Percentiles rank a stretch among this genome's conserved stretches.
phyloP scores from a whole-genome alignment of 2,888 invertebrate genomes.

The Luperina testacea region DNA sequence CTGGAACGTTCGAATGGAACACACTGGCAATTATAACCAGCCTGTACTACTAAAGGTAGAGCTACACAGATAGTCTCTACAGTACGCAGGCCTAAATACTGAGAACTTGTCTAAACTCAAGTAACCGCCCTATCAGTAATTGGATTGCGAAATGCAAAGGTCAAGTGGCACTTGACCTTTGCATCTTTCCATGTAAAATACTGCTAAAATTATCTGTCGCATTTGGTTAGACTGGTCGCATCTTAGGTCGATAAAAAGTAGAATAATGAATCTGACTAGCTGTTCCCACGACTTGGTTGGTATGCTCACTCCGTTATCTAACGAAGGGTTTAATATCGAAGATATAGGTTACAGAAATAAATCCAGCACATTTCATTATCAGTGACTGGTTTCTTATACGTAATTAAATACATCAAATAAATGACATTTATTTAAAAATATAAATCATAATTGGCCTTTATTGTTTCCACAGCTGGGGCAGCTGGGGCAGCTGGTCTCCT shows the following conservation, averaged over 20 bases:
- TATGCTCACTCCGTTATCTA: too few relatives aligned
- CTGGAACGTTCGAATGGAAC: too few relatives aligned
- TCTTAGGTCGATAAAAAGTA: not conserved
- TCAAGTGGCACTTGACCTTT: constrained; percentile 6
- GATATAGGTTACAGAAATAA: not conserved
- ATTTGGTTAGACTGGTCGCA: constrained; percentile 1
- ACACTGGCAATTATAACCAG: too few relatives aligned
- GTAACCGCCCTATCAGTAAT: constrained; percentile 26
- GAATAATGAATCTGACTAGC: not conserved
- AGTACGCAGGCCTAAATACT: not conserved
- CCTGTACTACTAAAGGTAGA: too few relatives aligned
- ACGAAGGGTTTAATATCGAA: not conserved
- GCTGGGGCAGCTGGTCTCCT: not conserved
- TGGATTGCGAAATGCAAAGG: constrained; percentile 23
- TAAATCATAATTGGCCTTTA: not conserved
- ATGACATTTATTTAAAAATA: not conserved
- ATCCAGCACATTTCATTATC: not conserved
- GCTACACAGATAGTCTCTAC: too few relatives aligned
- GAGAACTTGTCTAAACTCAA: constrained; percentile 1
- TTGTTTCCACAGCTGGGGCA: not conserved
- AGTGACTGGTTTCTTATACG: too few relatives aligned
- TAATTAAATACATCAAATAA: too few relatives aligned
- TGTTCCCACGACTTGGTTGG: not conserved
- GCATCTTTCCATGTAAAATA: not conserved
- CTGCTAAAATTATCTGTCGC: not conserved